A percentile compares a stretch with the other conserved stretches of the same genome.
These are phyloP conservation scores for Pemphigus obesinymphae DNA, from an alignment of 1,140 invertebrate genomes.

Conservation along the genomic window DNA sequence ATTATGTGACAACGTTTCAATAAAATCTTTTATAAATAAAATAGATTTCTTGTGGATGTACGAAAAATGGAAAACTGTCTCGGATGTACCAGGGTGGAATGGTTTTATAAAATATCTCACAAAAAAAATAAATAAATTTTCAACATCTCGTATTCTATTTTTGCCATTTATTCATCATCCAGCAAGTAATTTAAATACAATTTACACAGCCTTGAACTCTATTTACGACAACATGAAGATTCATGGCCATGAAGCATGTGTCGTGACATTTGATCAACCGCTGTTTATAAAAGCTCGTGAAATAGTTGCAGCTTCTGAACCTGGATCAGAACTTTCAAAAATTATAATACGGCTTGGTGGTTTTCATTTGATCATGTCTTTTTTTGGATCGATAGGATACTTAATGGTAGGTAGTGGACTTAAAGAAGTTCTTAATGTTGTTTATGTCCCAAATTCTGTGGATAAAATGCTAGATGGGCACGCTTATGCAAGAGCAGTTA, in stretches of 20 bases:
- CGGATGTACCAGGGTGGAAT: neutral
- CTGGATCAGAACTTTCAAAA: neutral
- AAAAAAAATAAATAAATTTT: neutral
- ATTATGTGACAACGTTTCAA: neutral
- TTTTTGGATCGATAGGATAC: slow-evolving; percentile 10
- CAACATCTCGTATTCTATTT: neutral
- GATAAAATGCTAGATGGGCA: slow-evolving; percentile 22
- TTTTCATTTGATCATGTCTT: slow-evolving; percentile 12
- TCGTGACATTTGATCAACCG: slow-evolving; percentile 35
- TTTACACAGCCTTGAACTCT: neutral
- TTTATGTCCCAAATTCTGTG: slow-evolving; percentile 12
- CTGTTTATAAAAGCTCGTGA: slow-evolving; percentile 9
- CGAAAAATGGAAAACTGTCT: neutral
- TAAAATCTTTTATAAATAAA: neutral
- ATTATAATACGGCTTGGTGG: slow-evolving; percentile 8
- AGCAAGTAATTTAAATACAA: slow-evolving; percentile 2
- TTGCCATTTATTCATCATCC: slow-evolving; percentile 22
- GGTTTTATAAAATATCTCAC: neutral
- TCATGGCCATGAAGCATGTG: no score
- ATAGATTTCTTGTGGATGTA: neutral
- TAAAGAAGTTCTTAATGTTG: neutral
- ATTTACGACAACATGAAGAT: neutral
- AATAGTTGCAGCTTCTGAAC: neutral
- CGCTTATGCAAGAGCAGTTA: slow-evolving; percentile 10
- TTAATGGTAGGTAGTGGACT: slow-evolving; percentile 13